Evolutionary conservation across 2,113 vertebrate genomes (phyloP).

Genomic region (Sceloporus tristichus): DNA sequence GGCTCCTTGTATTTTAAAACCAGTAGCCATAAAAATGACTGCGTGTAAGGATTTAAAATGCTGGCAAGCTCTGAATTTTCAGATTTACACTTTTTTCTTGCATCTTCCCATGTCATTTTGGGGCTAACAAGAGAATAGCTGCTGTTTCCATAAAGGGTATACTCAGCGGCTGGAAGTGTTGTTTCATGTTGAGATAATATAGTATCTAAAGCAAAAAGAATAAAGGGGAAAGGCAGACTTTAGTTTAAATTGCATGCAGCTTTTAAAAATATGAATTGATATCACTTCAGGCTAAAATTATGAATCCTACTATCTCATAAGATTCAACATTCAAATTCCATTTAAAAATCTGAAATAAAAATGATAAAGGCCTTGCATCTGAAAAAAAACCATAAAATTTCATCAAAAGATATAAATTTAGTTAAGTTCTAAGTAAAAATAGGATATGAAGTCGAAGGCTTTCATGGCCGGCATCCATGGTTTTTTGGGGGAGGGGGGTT

Average conservation of each 20-base stretch:
- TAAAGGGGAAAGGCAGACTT: neutral
- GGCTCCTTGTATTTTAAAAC: conserved; percentile 77
- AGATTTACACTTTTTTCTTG: conserved; percentile 85
- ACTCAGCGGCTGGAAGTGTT: conserved; percentile 60
- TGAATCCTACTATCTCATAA: neutral
- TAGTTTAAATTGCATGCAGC: neutral
- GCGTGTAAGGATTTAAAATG: conserved; percentile 77
- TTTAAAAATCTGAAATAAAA: neutral
- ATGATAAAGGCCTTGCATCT: neutral
- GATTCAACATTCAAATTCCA: neutral
- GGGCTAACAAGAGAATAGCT: conserved; percentile 81
- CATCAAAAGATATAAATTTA: too few relatives aligned
- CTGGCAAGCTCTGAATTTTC: conserved; percentile 86
- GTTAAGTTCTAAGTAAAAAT: neutral
- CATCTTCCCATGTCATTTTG: conserved; percentile 91
- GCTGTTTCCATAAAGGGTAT: conserved; percentile 78
- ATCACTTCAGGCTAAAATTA: neutral
- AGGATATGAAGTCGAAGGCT: neutral
- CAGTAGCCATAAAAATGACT: conserved; percentile 79
- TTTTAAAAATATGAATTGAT: neutral
- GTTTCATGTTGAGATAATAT: conserved; percentile 72
- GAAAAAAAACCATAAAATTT: too few relatives aligned
- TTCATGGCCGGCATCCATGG: too few relatives aligned
- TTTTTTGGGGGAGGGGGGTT: too few relatives aligned
- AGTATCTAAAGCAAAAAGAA: conserved; percentile 73